Base-by-base conservation (phyloP, 2,797 vertebrate genomes). In the Tympanoctomys barrerae region DNA sequence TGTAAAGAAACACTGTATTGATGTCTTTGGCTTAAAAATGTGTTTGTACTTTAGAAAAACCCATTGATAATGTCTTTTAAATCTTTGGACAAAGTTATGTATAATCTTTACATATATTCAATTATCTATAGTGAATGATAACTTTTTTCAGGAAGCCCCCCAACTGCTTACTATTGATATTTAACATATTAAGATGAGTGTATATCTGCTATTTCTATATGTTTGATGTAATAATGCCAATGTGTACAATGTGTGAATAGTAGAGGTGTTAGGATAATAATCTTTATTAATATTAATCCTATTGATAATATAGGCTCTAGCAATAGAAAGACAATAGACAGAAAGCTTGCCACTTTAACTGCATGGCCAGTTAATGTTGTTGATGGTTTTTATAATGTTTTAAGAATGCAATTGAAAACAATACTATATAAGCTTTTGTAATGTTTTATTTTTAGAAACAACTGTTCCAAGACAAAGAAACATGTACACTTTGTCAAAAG, bases 381-480 rank as follows among this genome's bases (percentile, higher is more conserved):
- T 68, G 14, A n/a, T 77, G 62, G 7, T 52, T 91, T 82, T 82
- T 94, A 16, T 91, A 84, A 24, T 94, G 89, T 93, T 86, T 91
- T 84, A 68, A 89, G 46, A 36, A 46, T n/a, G 18, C 87, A n/a
- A 89, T 68, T 97, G 87, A 96, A 91, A 68, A 90, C 39, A 84
- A 70, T 91, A 96, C 92, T 54, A 64, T 6, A 0, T 90, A 93
- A 96, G 10, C 79, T 52, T 97, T 96, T 97, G 66, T 91, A 96
- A 64, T 95, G 95, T 96, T 98, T 90, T 98, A 95, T 46, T 98
- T 98, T 94, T 93, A 98, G 98, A 99, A 99, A 99, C 98, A 98
- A 98, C 99, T 98, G 97, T 98, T 99, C 98, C 99, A 99, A 97
- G 99, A 99, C 98, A 99, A 99, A 36, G 99, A 99, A 98, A 98